These are phyloP conservation scores for Silurus aristotelis DNA, from an alignment of 2,797 vertebrate species.

Conservation along the genomic window DNA sequence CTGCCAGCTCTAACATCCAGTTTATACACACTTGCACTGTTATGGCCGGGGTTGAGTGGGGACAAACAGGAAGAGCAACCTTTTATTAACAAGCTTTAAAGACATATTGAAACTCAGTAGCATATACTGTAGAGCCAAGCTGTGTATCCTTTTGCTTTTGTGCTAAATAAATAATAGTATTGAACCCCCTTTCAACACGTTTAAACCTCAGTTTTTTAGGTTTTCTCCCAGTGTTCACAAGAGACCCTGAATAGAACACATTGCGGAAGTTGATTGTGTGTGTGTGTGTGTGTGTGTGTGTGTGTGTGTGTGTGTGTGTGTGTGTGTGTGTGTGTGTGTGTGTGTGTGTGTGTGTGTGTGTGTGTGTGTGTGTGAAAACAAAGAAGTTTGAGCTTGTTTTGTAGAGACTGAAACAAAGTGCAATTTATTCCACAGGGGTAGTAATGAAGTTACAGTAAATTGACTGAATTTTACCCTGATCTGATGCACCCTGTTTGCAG, in stretches of 20 bases:
- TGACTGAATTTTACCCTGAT: conserved; percentile 37
- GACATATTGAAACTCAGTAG: conserved; percentile 45
- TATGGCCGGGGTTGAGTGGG: conserved; percentile 25
- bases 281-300: neutral
- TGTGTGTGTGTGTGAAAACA: conserved; percentile 7
- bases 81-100: conserved; percentile 39
- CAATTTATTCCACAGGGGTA: conserved; percentile 31
- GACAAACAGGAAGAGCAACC: conserved; percentile 24
- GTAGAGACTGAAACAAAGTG: conserved; percentile 25
- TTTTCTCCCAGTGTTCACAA: neutral
- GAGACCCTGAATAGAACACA: neutral
- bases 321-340: neutral
- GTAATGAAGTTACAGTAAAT: conserved; percentile 37
- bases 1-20: conserved; percentile 33
- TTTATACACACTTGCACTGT: conserved; percentile 18
- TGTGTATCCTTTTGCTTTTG: neutral
- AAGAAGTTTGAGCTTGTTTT: conserved; percentile 21
- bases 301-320: neutral
- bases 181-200: neutral
- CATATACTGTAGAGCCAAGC: neutral
- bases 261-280: no score
- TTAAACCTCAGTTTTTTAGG: neutral
- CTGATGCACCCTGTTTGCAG: conserved; percentile 19
- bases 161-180: neutral
- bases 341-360: conserved; percentile 1